Conservation (phyloP, 2,888 invertebrate species). For the Notodonta ziczac region DNA sequence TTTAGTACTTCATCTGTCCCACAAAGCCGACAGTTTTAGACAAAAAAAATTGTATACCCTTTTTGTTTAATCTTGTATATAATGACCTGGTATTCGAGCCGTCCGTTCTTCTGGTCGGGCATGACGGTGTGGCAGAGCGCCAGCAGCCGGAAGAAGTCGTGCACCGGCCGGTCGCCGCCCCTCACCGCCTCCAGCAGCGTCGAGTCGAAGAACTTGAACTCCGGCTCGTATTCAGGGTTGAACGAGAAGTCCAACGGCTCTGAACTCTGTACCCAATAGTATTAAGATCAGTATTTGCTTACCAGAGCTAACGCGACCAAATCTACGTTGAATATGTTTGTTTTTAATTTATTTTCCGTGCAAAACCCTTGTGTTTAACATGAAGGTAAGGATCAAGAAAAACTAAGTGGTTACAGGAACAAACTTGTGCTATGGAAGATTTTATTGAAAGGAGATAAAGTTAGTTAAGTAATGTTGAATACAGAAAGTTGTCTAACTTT, state of each 20-base stretch:
- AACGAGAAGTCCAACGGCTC: slow-evolving; percentile 96
- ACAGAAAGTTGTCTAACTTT: too few relatives aligned
- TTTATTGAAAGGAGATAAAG: too few relatives aligned
- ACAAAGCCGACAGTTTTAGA: too few relatives aligned
- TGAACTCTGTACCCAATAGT: slow-evolving; percentile 83
- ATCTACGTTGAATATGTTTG: slow-evolving; percentile 23
- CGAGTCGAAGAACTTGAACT: slow-evolving; percentile 97
- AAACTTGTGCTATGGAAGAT: too few relatives aligned
- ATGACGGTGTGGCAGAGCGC: slow-evolving; percentile 99
- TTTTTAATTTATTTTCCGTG: background rate
- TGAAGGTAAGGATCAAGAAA: too few relatives aligned
- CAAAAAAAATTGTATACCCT: too few relatives aligned
- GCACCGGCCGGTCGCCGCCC: slow-evolving; percentile 89
- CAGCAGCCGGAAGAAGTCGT: slow-evolving; percentile 95
- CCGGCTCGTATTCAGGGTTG: slow-evolving; percentile 95
- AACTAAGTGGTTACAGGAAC: too few relatives aligned
- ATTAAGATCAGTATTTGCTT: background rate
- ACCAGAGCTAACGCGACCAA: slow-evolving; percentile 12
- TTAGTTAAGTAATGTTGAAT: too few relatives aligned
- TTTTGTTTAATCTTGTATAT: too few relatives aligned
- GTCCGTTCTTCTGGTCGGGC: slow-evolving; percentile 95
- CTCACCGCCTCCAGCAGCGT: slow-evolving; percentile 93
- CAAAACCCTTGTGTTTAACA: too few relatives aligned
- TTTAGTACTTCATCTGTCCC: too few relatives aligned
- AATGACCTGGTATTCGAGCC: slow-evolving; percentile 90